Base-by-base conservation (phyloP, 1,140 invertebrate species). In the Drosophila nannoptera region DNA sequence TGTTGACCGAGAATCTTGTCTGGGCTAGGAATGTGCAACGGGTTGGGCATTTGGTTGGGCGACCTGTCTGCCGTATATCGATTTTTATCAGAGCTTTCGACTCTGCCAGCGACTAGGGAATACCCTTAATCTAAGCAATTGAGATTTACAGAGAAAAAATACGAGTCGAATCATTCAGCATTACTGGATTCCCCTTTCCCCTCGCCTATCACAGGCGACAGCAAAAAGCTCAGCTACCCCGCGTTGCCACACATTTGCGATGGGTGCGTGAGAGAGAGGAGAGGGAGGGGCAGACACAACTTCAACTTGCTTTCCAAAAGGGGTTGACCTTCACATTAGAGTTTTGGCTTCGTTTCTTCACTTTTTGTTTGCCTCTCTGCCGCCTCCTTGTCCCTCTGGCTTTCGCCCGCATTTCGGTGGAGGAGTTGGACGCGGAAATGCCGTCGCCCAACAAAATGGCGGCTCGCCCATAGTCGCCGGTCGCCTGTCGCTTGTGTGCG, bases 11-110 rank as follows among this genome's bases (percentile, higher is more conserved):
- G 58, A 74, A 50, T 70, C 40, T 22, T 22, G 62, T 48, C 53
- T 9, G 38, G 14, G 53, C 53, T 43, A 11, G 40, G 59, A 70
- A 70, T 60, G 60, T 52, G 54, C 48, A 65, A 31, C 49, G 76
- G 68, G 73, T 75, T 65, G 45, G 63, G 49, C 61, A 33, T 46
- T 14, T 40, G 38, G 33, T 11, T 22, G 33, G 49, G 48, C 53
- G 59, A 36, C 62, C 58, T 59, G 78, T 69, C 71, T 78, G 71
- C 14, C 69, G 67, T 14, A 69, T 83, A 84, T 83, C 65, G 78
- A 83, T 83, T 83, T 81, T 83, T 82, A 83, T 78, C 72, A 62
- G 63, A 59, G 48, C 64, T 75, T 70, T 56, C 73, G 80, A 72
- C 65, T 84, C 78, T 81, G 77, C 80, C 77, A 81, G 77, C 45